Conservation (phyloP, 2,113 vertebrate species). For the Ivindomyrus marchei region DNA sequence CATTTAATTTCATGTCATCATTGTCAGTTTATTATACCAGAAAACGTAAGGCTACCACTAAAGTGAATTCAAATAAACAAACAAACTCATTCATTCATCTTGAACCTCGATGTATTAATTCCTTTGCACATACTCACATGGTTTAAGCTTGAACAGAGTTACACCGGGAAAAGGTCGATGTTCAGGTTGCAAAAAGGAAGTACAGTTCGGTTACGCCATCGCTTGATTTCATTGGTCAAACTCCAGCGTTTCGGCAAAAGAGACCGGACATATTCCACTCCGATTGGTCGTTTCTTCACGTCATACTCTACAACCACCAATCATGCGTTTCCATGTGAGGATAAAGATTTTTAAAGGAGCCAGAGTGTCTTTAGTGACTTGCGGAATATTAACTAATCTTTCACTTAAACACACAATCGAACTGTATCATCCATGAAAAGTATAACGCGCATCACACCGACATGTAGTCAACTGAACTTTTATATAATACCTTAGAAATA, state of each 20-base stretch:
- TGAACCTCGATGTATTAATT: neutral
- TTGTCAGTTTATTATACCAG: neutral
- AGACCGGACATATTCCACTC: neutral
- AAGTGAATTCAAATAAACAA: neutral
- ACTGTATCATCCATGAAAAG: neutral
- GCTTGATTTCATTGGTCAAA: conserved; percentile 1
- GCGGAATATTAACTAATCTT: neutral
- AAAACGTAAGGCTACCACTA: neutral
- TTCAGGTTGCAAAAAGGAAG: neutral
- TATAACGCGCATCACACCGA: neutral
- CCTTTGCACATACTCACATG: neutral
- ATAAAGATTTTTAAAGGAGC: neutral
- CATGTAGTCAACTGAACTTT: neutral
- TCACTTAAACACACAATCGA: neutral
- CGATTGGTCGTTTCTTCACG: neutral
- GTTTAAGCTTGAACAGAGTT: neutral
- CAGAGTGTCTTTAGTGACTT: neutral
- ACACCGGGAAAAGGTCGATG: neutral
- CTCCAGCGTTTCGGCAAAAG: neutral
- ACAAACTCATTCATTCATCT: neutral
- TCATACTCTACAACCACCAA: neutral
- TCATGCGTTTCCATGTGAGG: neutral
- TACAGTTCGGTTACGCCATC: neutral
- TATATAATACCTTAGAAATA: neutral
- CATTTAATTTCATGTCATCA: neutral